phyloP scores from a whole-genome alignment of 2,888 invertebrate genomes.

The Apocheima hispidaria region DNA sequence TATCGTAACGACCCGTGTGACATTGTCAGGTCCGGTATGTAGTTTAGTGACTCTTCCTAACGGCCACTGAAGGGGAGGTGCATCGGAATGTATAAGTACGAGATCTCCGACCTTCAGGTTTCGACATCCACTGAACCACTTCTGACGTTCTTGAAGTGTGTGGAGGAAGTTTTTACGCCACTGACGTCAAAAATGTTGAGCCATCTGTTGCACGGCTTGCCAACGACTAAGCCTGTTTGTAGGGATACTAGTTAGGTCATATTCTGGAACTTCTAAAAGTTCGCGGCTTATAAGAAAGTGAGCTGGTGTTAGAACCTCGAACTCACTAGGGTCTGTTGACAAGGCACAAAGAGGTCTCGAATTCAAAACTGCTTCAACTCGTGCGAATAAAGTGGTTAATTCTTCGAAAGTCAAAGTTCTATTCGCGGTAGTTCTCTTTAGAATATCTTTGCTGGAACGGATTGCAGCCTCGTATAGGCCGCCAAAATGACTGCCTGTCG shows the following conservation, averaged over 20 bases:
- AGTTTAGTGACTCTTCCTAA: conserved; percentile 1
- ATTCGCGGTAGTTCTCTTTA: not conserved
- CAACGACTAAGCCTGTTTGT: conserved; percentile 31
- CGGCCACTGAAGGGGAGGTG: not conserved
- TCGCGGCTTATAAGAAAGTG: conserved; percentile 34
- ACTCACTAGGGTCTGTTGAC: conserved; percentile 34
- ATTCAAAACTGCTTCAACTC: too few species aligned
- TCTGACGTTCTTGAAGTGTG: conserved; percentile 33
- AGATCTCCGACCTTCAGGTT: conserved; percentile 26
- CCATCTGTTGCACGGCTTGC: conserved; percentile 38
- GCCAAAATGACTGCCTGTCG: not conserved
- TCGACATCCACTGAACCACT: conserved; percentile 27
- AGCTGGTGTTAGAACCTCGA: conserved; percentile 29
- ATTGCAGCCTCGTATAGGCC: not conserved
- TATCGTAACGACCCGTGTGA: not conserved
- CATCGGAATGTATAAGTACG: conserved; percentile 2
- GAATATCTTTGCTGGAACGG: not conserved
- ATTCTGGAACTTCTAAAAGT: conserved; percentile 25
- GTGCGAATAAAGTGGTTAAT: too few species aligned
- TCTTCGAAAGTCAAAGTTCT: not conserved
- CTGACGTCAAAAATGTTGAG: conserved; percentile 40
- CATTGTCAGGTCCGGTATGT: not conserved
- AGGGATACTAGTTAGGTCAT: conserved; percentile 17
- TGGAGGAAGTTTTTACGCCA: conserved; percentile 42
- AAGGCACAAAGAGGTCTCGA: too few species aligned